These are phyloP conservation scores for Isoperla grammatica DNA, from an alignment of 2,888 invertebrate genomes.

Conservation along the genomic window DNA sequence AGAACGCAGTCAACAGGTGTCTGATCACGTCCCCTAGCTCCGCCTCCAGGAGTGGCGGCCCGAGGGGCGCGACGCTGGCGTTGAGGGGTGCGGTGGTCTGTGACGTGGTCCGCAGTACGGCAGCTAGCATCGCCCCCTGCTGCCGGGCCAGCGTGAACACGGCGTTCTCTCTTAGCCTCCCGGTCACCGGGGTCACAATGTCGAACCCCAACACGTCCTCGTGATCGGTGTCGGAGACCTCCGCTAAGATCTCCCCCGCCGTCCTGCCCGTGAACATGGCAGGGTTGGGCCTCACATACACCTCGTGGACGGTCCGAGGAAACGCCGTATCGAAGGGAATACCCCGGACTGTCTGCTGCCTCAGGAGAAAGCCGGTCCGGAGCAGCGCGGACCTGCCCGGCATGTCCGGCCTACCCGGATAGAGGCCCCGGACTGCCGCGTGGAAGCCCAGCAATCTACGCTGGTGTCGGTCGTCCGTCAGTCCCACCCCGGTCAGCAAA, in stretches of 20 bases:
- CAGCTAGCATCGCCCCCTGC: conserved; percentile 45
- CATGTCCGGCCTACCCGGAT: conserved; percentile 44
- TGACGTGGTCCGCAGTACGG: background rate
- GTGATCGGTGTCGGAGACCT: background rate
- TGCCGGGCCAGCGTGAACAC: conserved; percentile 51
- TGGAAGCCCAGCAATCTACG: conserved; percentile 16
- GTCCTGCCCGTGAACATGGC: conserved; percentile 43
- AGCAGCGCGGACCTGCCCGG: conserved; percentile 59
- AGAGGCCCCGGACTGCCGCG: conserved; percentile 3
- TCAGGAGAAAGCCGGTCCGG: conserved; percentile 57
- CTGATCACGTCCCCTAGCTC: background rate
- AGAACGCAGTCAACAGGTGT: conserved; percentile 43
- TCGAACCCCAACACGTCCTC: conserved; percentile 37
- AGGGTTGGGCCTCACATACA: conserved; percentile 54
- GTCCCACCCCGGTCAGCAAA: background rate
- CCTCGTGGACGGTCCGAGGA: conserved; percentile 54
- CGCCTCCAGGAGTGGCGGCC: background rate
- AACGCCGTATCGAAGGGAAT: conserved; percentile 52
- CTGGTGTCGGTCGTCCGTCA: background rate
- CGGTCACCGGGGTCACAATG: conserved; percentile 36
- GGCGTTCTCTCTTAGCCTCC: conserved; percentile 50
- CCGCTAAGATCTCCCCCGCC: conserved; percentile 41
- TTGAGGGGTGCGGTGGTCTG: background rate
- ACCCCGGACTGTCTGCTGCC: conserved; percentile 60
- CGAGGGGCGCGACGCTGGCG: background rate